Evolutionary conservation across 1,140 invertebrate species (phyloP).

Genomic region (Oncopodura yosiiana): DNA sequence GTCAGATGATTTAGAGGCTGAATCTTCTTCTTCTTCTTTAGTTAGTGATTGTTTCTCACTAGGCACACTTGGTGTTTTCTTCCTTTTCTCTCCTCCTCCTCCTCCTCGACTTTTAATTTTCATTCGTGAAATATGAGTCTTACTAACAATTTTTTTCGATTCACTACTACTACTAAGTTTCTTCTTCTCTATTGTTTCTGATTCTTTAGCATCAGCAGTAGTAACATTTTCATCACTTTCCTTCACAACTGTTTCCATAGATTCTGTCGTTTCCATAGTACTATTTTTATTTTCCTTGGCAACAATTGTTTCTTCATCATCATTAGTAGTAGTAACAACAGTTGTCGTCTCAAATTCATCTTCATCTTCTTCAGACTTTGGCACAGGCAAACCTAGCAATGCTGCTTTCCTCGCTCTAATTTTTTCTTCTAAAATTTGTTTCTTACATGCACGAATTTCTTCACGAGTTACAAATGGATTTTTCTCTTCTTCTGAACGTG

Average conservation of each 20-base stretch:
- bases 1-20: too few relatives aligned
- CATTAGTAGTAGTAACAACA: conserved; percentile 1
- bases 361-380: neutral
- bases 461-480: conserved; percentile 11
- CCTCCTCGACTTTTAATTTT: neutral
- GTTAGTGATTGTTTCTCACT: too few relatives aligned
- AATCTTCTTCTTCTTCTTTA: neutral
- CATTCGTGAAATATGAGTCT: neutral
- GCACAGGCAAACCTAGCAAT: too few relatives aligned
- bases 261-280: conserved; percentile 1
- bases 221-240: conserved; percentile 2
- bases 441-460: conserved; percentile 21
- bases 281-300: conserved; percentile 3
- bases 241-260: neutral
- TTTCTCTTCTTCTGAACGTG: conserved; percentile 20
- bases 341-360: conserved; percentile 8
- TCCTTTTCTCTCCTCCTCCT: neutral
- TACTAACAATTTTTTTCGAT: neutral
- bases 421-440: conserved; percentile 18
- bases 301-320: neutral
- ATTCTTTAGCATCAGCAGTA: neutral
- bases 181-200: neutral
- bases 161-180: neutral
- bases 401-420: neutral
- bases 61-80: neutral